Percentiles rank a stretch among this genome's conserved stretches.
These are phyloP conservation scores for Podiceps cristatus DNA, from an alignment of 2,113 vertebrate genomes.

Conservation along the genomic window DNA sequence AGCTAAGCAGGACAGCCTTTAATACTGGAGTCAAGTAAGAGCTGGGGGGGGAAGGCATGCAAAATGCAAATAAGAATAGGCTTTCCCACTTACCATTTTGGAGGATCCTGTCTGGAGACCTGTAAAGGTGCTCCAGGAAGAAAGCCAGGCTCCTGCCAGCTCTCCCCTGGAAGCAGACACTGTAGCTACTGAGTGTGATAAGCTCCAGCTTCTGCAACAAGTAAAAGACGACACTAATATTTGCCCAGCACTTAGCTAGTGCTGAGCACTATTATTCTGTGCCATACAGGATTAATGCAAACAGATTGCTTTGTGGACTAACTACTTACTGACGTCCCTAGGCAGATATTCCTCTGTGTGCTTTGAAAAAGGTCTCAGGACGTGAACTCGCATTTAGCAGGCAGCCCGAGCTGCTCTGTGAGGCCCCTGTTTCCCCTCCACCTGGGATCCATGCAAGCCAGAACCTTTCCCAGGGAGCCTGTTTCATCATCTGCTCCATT, in stretches of 20 bases:
- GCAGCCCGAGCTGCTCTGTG: fast-evolving
- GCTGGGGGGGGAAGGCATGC: fast-evolving
- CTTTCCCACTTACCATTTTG: neutral
- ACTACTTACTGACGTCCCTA: neutral
- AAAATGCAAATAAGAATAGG: neutral
- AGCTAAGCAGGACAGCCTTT: neutral
- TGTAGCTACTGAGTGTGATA: neutral
- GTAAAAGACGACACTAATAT: neutral
- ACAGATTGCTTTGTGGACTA: constrained; percentile 49
- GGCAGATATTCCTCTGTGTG: neutral
- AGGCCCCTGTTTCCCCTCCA: neutral
- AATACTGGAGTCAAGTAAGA: neutral
- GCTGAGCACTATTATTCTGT: neutral
- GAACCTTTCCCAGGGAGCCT: neutral
- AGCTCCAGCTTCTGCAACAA: neutral
- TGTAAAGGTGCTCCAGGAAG: neutral
- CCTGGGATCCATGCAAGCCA: neutral
- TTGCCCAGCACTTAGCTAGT: constrained; percentile 39
- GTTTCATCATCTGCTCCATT: neutral
- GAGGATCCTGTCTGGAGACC: neutral
- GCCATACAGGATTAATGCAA: neutral
- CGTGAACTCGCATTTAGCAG: neutral
- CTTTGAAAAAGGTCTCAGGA: neutral
- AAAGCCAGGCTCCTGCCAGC: neutral
- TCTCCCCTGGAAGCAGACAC: neutral